These are phyloP conservation scores for Vespertilio murinus DNA, from an alignment of 2,797 vertebrate genomes.

Conservation along the genomic window DNA sequence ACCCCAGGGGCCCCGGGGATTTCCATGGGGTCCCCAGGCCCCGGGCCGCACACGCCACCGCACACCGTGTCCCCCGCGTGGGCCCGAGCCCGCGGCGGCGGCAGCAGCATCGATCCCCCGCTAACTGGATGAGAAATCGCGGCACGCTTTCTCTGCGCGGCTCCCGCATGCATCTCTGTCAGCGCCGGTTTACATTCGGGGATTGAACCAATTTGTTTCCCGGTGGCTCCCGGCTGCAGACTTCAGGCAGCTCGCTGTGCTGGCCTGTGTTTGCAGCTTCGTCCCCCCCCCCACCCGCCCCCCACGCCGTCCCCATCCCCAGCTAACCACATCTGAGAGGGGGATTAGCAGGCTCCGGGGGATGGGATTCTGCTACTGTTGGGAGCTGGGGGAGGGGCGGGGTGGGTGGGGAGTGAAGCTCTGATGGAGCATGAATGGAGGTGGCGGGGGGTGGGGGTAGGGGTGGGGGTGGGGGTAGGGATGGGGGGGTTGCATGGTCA, in stretches of 20 bases:
- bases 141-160: conserved; percentile 76
- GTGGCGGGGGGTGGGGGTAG: not conserved
- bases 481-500: conserved; percentile 74
- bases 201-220: conserved; percentile 93
- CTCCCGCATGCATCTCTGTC: conserved; percentile 85
- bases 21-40: not conserved
- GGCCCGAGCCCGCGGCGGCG: not conserved
- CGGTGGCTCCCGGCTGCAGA: conserved; percentile 93
- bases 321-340: conserved; percentile 92
- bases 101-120: conserved; percentile 60
- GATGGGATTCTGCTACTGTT: conserved; percentile 78
- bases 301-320: not conserved
- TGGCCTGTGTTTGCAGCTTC: conserved; percentile 89
- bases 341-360: conserved; percentile 93
- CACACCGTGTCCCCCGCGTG: fast-evolving
- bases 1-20: not conserved
- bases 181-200: conserved; percentile 84
- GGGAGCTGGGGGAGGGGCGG: conserved; percentile 47
- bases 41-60: too few species aligned
- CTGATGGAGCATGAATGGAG: not conserved
- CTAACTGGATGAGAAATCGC: conserved; percentile 82
- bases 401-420: conserved; percentile 62
- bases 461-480: conserved; percentile 55
- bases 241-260: conserved; percentile 90
- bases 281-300: conserved; percentile 72